Evolutionary conservation across 2,797 vertebrate genomes (phyloP), one percentile per base, ranked within the genome.

Genomic region (Furcifer pardalis): DNA sequence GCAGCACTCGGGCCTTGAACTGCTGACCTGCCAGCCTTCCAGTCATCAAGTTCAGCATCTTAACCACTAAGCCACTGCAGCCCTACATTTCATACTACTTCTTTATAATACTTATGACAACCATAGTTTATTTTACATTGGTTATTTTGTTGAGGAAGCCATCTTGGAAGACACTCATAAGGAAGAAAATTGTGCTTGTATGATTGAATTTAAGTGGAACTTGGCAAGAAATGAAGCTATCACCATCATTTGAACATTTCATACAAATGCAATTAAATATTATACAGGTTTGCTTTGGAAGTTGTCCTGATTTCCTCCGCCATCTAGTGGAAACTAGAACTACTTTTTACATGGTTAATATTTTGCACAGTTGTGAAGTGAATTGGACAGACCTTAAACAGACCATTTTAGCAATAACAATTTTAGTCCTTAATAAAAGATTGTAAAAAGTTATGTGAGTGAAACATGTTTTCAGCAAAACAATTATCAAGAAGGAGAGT

Each of bases 241-340:
- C 74, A 27, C 68, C 89, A 75, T 79, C 73, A 79, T 13, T 37
- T n/a, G 10, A 17, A 30, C 7, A 15, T 35, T 12, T 79, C 21
- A 32, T 40, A 52, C 30, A 63, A 49, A 1, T 60, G 42, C 17
- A 13, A 42, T 46, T n/a, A 40, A 37, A 81, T 5, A 3, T 15
- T n/a, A 56, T 19, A 56, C 21, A 60, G 49, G 35, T 71, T 59
- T 66, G 77, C 10, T 63, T 84, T 66, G 81, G 87, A 19, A 5
- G 75, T 89, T 93, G 91, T 93, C 94, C 90, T 94, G 92, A 92
- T 92, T 92, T 93, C 90, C 94, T 94, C 90, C 92, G 92, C 92
- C 93, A 94, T 92, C 93, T 94, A 94, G 92, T 88, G 94, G 93
- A 89, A 84, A 89, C 92, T 92, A 91, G 91, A 93, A 93, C 92